Evolutionary conservation across 2,113 vertebrate genomes (phyloP).

Genomic region (Tragelaphus imberbis): DNA sequence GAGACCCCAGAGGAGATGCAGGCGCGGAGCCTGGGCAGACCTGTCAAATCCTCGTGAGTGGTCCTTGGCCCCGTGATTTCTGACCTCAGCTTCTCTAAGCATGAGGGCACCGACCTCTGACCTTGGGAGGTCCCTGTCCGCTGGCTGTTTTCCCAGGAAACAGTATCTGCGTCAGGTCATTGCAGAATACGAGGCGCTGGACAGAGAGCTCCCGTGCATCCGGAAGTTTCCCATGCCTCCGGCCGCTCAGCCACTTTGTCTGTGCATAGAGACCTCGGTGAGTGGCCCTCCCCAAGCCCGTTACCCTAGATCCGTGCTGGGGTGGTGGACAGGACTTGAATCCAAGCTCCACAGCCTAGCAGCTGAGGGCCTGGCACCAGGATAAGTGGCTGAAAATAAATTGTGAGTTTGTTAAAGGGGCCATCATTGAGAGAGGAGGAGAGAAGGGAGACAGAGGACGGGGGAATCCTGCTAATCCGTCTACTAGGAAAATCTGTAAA

Average conservation of each 20-base stretch:
- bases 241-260: conserved; percentile 66
- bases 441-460: neutral
- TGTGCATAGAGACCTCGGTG: conserved; percentile 74
- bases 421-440: neutral
- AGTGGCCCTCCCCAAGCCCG: neutral
- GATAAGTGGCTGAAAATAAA: neutral
- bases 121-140: neutral
- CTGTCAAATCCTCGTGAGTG: conserved; percentile 67
- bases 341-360: neutral
- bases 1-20: neutral
- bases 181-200: conserved; percentile 69
- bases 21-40: neutral
- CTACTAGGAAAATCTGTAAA: neutral
- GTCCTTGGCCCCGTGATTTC: neutral
- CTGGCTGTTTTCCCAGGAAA: conserved; percentile 38
- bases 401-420: neutral
- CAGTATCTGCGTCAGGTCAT: conserved; percentile 71
- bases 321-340: neutral
- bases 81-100: neutral
- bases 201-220: conserved; percentile 71
- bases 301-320: neutral
- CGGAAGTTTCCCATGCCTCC: conserved; percentile 62
- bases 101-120: neutral
- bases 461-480: neutral
- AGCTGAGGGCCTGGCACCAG: neutral